Conservation (phyloP, 1,140 invertebrate species). For the Galleria mellonella region DNA sequence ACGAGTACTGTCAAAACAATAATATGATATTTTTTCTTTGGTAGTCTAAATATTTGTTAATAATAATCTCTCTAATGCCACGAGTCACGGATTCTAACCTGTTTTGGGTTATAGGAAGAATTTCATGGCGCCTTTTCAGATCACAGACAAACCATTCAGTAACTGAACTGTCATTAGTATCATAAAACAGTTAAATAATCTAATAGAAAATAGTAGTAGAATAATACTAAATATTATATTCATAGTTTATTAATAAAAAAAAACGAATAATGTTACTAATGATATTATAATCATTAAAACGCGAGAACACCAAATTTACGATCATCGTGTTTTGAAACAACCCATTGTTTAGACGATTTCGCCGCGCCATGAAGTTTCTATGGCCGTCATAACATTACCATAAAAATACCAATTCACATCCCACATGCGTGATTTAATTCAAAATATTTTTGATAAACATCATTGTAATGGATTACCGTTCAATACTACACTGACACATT, state of each 20-base stretch:
- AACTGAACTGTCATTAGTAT: too few relatives aligned
- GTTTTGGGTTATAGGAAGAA: too few relatives aligned
- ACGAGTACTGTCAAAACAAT: too few relatives aligned
- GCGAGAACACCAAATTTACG: slow-evolving; percentile 21
- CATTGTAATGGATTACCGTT: slow-evolving; percentile 29
- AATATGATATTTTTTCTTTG: too few relatives aligned
- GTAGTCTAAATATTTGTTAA: too few relatives aligned
- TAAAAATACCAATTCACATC: slow-evolving; percentile 38
- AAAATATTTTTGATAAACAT: slow-evolving; percentile 44
- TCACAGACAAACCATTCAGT: too few relatives aligned
- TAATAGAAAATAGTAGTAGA: too few relatives aligned
- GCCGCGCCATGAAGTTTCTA: slow-evolving; percentile 19
- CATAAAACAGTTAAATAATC: too few relatives aligned
- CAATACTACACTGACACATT: slow-evolving; percentile 23
- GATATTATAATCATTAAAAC: slow-evolving; percentile 5
- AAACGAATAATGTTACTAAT: neutral
- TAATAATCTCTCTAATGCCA: too few relatives aligned
- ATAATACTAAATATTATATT: too few relatives aligned
- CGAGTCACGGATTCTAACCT: too few relatives aligned
- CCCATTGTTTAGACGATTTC: slow-evolving; percentile 32
- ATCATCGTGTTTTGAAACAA: slow-evolving; percentile 30
- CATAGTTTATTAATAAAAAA: neutral
- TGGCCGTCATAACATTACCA: slow-evolving; percentile 45
- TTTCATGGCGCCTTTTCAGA: too few relatives aligned
- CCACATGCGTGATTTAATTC: slow-evolving; percentile 45